Evolutionary conservation across 2,113 vertebrate genomes (phyloP), one percentile per base, ranked within the genome.

Genomic region (Chaetodon trifascialis): DNA sequence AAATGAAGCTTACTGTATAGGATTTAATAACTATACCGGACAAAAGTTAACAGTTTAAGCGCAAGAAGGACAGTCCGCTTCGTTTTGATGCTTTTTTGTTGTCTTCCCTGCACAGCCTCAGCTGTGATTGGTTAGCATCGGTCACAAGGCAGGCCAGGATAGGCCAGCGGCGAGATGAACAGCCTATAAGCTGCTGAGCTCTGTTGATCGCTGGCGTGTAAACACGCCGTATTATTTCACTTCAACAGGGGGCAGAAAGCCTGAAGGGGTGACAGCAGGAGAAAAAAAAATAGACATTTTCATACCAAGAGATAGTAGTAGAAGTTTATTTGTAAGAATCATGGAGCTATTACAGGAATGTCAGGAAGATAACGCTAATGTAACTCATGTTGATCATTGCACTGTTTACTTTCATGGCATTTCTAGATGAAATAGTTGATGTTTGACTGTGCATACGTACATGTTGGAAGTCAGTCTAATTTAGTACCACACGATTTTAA

Each of bases 121-220:
- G 10, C 47, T 78, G 44, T 77, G 73, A 95, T 93, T 92, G 93
- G 93, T 21, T 76, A 65, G 23, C 2, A 0, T 2, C 1, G 11
- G 56, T 88, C 92, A 94, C 64, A 77, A 67, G 92, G 73, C 75
- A 10, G 5, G 2, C 15, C 16, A 16, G 54, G 40, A 19, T 73
- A 62, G 16, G 46, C 68, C 30, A 34, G 63, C 72, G 23, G 56
- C 40, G 14, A 46, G 40, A 23, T 25, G 14, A 47, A 47, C 30
- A 30, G 30, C 30, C 30, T 30, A 30, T 30, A 30, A 30, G 30
- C 3, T 6, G 17, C 7, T 51, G 6, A 19, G 16, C 49, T 51
- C 54, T 4, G 21, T n/a, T 55, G 3, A 55, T 0, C 5, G 15
- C 23, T 7, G 12, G 11, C 11, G 5, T 12, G n/a, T 11, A 25